Conservation (phyloP, 2,888 invertebrate genomes). For the Pseudococcus longispinus region DNA sequence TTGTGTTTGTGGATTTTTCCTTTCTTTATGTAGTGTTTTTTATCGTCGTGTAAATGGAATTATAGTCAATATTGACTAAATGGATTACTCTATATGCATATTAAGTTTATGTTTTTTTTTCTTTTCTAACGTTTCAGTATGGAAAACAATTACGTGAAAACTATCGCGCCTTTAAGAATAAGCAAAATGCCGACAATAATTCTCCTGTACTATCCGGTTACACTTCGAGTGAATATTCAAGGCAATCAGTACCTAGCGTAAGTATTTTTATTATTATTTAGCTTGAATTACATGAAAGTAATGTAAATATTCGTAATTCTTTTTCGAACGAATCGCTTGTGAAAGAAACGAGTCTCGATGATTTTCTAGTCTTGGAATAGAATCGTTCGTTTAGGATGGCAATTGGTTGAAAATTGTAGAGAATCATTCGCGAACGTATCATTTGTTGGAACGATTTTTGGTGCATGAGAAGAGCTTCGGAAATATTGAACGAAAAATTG, state of each 20-base stretch:
- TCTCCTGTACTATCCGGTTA: slow-evolving; percentile 21
- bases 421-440: too few species aligned
- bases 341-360: too few species aligned
- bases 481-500: too few species aligned
- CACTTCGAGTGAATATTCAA: slow-evolving; percentile 29
- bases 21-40: neutral
- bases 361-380: too few species aligned
- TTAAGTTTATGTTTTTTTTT: slow-evolving; percentile 38
- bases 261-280: neutral
- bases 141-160: slow-evolving; percentile 70
- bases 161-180: slow-evolving; percentile 69
- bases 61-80: neutral
- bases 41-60: neutral
- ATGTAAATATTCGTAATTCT: too few species aligned
- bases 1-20: neutral
- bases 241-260: slow-evolving; percentile 62
- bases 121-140: slow-evolving; percentile 66
- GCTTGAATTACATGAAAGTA: too few species aligned
- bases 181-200: slow-evolving; percentile 59
- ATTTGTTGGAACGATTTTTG: too few species aligned
- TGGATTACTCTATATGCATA: neutral
- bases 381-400: too few species aligned
- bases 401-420: too few species aligned
- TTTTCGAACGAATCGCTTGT: too few species aligned
- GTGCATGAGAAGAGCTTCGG: too few species aligned